Evolutionary conservation across 2,113 vertebrate species (phyloP), one percentile per base, ranked within the genome.

Genomic region (Hyperopisus bebe): DNA sequence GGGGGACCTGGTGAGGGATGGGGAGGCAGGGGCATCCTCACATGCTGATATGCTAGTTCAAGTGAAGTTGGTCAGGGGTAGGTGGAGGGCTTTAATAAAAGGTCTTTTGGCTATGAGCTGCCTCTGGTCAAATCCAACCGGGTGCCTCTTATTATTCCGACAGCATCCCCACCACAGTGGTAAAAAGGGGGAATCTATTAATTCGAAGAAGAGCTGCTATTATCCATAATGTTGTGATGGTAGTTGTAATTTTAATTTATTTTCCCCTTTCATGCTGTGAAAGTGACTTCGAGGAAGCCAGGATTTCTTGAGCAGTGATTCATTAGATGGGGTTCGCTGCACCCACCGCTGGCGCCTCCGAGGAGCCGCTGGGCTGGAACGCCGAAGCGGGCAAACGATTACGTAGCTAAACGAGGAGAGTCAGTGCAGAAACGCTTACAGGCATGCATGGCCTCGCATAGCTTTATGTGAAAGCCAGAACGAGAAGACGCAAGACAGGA

Each of bases 141-240:
- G 70, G 35, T 17, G 83, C 21, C 47, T 2, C 44, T 85, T 48
- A 24, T 50, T 86, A 86, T 80, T 80, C 35, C 35, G 42, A 42
- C 35, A 17, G 35, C 74, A 42, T 80, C 31, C 74, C 74, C 74
- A 42, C 35, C 35, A 39, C 35, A 42, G 17, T 80, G 74, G 35
- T 80, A 80, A 80, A 80, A 80, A 42, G 74, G 35, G 74, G 44
- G 27, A 86, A 86, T 39, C 82, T 85, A 47, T 48, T 85, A 85
- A 85, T 85, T 85, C 82, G 44, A 85, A 46, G 82, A 85, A 48
- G 82, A 44, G 44, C 46, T 50, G 44, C 83, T 50, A 46, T 86
- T 21, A 86, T 86, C 83, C 83, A 47, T 86, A 27, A 86, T 50
- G 19, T 50, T 47, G 83, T 31, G 47, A 50, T 47, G 83, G 44